These are phyloP conservation scores for Oreotrochilus melanogaster DNA, from an alignment of 2,113 vertebrate species.

Conservation along the genomic window DNA sequence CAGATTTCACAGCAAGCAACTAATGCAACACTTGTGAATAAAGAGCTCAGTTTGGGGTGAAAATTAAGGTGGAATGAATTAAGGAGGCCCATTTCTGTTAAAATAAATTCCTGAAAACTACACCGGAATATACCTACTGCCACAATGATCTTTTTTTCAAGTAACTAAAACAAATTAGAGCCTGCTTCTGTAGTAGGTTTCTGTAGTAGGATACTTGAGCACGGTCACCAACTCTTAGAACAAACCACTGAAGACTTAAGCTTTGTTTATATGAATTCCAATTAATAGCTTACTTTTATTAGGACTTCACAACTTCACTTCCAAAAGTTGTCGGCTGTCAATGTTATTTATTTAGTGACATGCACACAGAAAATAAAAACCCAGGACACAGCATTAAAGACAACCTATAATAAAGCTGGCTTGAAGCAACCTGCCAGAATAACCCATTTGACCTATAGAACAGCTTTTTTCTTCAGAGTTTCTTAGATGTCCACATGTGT, in stretches of 20 bases:
- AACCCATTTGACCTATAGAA: background rate
- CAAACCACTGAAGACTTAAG: background rate
- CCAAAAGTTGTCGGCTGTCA: background rate
- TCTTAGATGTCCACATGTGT: background rate
- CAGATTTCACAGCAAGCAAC: background rate
- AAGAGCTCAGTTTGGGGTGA: background rate
- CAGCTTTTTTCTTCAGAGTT: background rate
- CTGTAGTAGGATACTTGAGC: background rate
- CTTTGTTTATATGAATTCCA: background rate
- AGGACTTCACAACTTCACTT: background rate
- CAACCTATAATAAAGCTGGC: background rate
- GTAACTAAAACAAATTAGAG: background rate
- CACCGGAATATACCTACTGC: background rate
- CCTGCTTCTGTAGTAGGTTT: background rate
- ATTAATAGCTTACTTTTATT: background rate
- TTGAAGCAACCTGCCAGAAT: background rate
- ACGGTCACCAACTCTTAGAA: background rate
- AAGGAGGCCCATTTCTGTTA: background rate
- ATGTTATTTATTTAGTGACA: background rate
- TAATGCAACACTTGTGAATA: background rate
- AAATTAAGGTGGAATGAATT: background rate
- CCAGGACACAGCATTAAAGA: background rate
- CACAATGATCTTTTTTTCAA: background rate
- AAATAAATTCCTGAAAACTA: background rate
- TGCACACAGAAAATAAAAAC: background rate